Percentiles rank a stretch among this genome's conserved stretches.
phyloP scores from a whole-genome alignment of 2,797 vertebrate genomes.

The Hypotaenidia okinawae region DNA sequence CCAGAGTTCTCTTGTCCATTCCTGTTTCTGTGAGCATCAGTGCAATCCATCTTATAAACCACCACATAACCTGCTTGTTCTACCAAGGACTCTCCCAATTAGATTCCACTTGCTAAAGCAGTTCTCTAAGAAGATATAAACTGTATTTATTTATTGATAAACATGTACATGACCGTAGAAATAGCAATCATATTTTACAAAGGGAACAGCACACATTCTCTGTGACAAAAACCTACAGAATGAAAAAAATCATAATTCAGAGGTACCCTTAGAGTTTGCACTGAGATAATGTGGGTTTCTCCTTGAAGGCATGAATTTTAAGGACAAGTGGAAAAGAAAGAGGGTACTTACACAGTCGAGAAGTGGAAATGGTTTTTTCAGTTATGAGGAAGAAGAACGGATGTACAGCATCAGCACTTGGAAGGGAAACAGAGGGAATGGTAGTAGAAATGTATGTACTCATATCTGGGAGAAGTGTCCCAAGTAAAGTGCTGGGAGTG shows the following conservation, averaged over 20 bases:
- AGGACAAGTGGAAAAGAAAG: neutral
- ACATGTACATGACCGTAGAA: neutral
- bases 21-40: neutral
- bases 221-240: neutral
- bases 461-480: neutral
- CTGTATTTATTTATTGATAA: conserved; percentile 33
- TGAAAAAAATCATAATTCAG: neutral
- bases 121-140: conserved; percentile 13
- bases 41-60: neutral
- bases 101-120: conserved; percentile 13
- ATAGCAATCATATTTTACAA: neutral
- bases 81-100: conserved; percentile 28
- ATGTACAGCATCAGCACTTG: neutral
- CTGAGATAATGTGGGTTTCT: neutral
- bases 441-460: neutral
- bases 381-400: neutral
- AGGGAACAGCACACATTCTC: neutral
- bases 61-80: neutral
- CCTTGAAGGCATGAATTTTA: neutral
- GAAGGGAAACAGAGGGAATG: neutral
- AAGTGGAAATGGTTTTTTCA: neutral
- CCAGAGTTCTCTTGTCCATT: conserved; percentile 21
- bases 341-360: neutral
- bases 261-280: neutral
- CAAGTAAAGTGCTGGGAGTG: neutral